These are phyloP conservation scores for Solen grandis DNA, from an alignment of 1,140 invertebrate species.

Conservation along the genomic window DNA sequence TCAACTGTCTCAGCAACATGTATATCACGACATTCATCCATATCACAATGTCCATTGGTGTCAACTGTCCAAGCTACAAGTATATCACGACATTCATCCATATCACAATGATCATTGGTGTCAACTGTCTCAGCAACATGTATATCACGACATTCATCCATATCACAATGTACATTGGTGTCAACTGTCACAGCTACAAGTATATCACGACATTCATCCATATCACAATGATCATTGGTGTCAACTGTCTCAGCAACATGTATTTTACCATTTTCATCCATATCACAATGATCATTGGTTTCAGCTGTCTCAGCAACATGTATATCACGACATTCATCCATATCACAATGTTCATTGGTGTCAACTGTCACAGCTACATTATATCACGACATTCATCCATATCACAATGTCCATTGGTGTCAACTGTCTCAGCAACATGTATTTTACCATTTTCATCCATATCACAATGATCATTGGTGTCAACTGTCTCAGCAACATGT, in stretches of 20 bases:
- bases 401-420: background rate
- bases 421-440: conserved; percentile 9
- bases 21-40: conserved; percentile 13
- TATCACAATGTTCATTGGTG: conserved; percentile 4
- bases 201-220: conserved; percentile 12
- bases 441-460: conserved; percentile 10
- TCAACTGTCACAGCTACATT: conserved; percentile 5
- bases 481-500: conserved; percentile 11
- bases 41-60: background rate
- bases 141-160: conserved; percentile 11
- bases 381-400: conserved; percentile 3
- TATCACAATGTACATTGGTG: conserved; percentile 12
- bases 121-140: conserved; percentile 14
- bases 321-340: background rate
- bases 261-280: conserved; percentile 9
- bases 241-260: conserved; percentile 8
- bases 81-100: conserved; percentile 13
- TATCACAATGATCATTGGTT: conserved; percentile 9
- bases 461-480: conserved; percentile 2
- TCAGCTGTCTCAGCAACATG: background rate
- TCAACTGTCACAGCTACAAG: conserved; percentile 18
- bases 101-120: background rate
- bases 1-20: conserved; percentile 12
- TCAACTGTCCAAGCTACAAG: background rate
- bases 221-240: background rate